Evolutionary conservation across 2,888 invertebrate species (phyloP), one percentile per base, ranked within the genome.

Genomic region (Trissolcus japonicus): DNA sequence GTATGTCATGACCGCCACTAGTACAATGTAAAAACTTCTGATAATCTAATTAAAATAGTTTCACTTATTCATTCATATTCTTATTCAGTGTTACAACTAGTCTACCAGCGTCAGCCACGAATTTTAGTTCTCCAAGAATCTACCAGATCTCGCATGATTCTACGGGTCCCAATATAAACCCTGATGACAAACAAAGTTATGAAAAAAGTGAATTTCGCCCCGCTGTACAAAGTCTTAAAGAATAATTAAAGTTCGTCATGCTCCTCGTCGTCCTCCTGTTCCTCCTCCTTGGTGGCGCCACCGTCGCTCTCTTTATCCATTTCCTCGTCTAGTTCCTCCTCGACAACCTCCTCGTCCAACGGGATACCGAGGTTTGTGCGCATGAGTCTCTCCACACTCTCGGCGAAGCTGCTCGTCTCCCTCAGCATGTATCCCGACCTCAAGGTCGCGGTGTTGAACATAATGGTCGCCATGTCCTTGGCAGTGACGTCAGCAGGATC

Each of bases 361-460:
- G 95, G 91, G 81, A 97, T 92, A 17, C 96, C 96, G 16, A 97
- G 90, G 14, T 94, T 92, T 84, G 92, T 92, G 83, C 94, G 91
- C 93, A 99, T 94, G 93, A 99, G 95, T 76, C 90, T 90, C 89
- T 99, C 99, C 67, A 99, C 95, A 79, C 95, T 93, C 59, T 94
- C 94, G 0, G 98, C 98, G 90, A 99, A 98, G 80, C 94, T 94
- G 3, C 94, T 92, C 0, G 96, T 94, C 87, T 97, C 97, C 80
- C 92, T 91, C 71, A 99, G 92, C 93, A 95, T 93, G 90, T 93
- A 99, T n/a, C 99, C 99, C 4, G 98, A 98, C 50, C 97, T 91
- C 61, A 98, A 90, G 1, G 97, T 98, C 9, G 98, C 98, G 11
- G 97, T 96, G 87, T 95, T 94, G 91, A 95, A 96, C 92, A 99